A percentile compares a stretch with the other conserved stretches of the same genome.
phyloP scores from a whole-genome alignment of 2,113 vertebrate genomes.

The Strix uralensis region DNA sequence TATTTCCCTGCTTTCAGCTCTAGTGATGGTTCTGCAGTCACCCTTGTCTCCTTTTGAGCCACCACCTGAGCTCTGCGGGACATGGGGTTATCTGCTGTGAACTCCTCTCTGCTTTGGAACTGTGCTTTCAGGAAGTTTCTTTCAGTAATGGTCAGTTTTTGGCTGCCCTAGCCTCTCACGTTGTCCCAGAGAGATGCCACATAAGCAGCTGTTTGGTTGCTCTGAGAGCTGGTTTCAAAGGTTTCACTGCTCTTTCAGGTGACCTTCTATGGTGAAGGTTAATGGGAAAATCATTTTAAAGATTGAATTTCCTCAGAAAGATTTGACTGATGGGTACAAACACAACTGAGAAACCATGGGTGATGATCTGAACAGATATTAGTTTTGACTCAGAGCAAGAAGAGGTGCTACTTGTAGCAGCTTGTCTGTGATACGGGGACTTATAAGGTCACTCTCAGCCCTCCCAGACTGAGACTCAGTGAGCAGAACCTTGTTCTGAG shows the following conservation, averaged over 20 bases:
- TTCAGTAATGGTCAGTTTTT: background rate
- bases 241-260: background rate
- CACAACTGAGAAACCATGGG: background rate
- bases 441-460: background rate
- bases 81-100: accelerated
- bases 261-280: background rate
- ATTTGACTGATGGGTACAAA: background rate
- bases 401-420: background rate
- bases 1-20: background rate
- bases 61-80: background rate
- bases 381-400: background rate
- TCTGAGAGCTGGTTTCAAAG: background rate
- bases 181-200: background rate
- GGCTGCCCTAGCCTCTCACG: background rate
- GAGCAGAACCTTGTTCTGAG: background rate
- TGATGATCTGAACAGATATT: background rate
- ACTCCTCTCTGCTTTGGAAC: background rate
- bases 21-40: background rate
- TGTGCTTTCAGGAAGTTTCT: background rate
- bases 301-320: background rate
- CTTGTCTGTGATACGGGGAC: background rate
- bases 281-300: background rate
- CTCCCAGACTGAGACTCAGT: background rate
- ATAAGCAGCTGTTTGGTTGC: background rate
- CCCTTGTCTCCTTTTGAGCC: background rate